Evolutionary conservation across 2,797 vertebrate genomes (phyloP).

Genomic region (Pseudochromis fuscus): DNA sequence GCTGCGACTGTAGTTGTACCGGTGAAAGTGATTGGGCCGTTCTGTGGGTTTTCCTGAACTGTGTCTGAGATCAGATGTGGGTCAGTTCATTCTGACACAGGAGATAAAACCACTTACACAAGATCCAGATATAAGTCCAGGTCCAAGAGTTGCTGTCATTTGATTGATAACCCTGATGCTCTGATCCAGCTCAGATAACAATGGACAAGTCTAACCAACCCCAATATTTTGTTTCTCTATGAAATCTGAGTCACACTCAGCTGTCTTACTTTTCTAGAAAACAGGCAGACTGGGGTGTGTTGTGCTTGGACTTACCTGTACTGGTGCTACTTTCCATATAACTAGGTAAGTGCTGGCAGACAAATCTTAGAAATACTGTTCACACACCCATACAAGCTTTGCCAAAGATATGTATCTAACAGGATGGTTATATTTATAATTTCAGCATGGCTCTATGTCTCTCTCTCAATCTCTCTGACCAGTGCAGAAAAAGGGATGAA

Average conservation of each 20-base stretch:
- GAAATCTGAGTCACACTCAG: not conserved
- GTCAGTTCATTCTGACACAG: too few relatives aligned
- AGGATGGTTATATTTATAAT: not conserved
- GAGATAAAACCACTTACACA: too few relatives aligned
- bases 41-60: too few relatives aligned
- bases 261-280: slow-evolving; percentile 56
- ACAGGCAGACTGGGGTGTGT: slow-evolving; percentile 83
- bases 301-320: slow-evolving; percentile 92
- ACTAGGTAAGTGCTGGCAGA: slow-evolving; percentile 88
- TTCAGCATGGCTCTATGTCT: not conserved
- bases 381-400: not conserved
- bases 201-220: too few relatives aligned
- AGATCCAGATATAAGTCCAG: too few relatives aligned
- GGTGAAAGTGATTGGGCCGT: too few relatives aligned
- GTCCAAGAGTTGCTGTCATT: too few relatives aligned
- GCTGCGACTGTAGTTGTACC: too few relatives aligned
- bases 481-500: slow-evolving; percentile 84
- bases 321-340: slow-evolving; percentile 89
- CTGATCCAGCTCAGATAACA: too few relatives aligned
- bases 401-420: not conserved
- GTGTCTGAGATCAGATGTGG: too few relatives aligned
- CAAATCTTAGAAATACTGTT: not conserved
- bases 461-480: slow-evolving; percentile 6
- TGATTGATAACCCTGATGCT: too few relatives aligned
- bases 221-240: too few relatives aligned